Conservation (phyloP, 2,797 vertebrate genomes). For the Huso huso region DNA sequence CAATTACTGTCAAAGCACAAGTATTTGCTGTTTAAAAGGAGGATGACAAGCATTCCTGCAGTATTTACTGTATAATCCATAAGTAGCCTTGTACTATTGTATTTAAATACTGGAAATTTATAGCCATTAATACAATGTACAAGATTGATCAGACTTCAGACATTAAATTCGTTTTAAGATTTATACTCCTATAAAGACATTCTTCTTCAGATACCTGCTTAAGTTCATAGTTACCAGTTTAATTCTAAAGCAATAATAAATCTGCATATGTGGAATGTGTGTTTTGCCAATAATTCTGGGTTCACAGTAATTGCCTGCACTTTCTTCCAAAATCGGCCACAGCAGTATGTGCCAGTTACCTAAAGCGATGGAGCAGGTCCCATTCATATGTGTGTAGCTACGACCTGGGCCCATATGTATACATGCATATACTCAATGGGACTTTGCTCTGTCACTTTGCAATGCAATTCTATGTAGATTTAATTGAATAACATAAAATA, state of each 20-base stretch:
- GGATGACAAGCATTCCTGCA: too few species aligned
- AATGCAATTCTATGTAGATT: conserved; percentile 85
- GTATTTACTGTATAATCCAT: too few species aligned
- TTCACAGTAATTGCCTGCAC: conserved; percentile 81
- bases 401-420: conserved; percentile 69
- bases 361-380: conserved; percentile 93
- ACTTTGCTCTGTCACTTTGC: conserved; percentile 88
- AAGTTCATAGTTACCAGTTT: too few species aligned
- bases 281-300: conserved; percentile 74
- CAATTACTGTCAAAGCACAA: conserved; percentile 83
- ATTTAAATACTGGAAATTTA: too few species aligned
- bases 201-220: too few species aligned
- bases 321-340: conserved; percentile 56
- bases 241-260: too few species aligned
- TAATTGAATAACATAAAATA: conserved; percentile 99
- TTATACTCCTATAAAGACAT: too few species aligned
- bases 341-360: conserved; percentile 95
- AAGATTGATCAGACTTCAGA: too few species aligned
- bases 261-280: neutral
- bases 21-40: conserved; percentile 54
- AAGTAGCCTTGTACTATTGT: too few species aligned
- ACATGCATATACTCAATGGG: conserved; percentile 86
- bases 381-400: conserved; percentile 91
- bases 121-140: too few species aligned
- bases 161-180: too few species aligned